These are phyloP conservation scores for Neomorphus geoffroyi DNA, from an alignment of 2,797 vertebrate genomes.

Conservation along the genomic window DNA sequence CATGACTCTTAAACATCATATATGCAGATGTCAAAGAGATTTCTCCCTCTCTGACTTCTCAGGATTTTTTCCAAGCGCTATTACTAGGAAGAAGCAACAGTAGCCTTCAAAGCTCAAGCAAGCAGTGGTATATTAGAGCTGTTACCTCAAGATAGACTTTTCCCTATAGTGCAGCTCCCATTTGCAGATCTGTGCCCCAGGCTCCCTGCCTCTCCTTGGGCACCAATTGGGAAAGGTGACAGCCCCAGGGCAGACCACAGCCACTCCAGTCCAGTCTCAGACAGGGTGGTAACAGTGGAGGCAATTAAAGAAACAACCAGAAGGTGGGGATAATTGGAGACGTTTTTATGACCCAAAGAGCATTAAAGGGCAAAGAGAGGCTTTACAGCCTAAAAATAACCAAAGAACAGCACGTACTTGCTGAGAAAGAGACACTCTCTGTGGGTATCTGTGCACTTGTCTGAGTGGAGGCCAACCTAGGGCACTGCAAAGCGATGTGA, in stretches of 20 bases:
- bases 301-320: neutral
- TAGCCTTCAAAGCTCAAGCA: neutral
- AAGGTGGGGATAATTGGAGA: neutral
- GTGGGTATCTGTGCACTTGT: neutral
- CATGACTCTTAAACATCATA: neutral
- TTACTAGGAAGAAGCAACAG: neutral
- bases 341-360: neutral
- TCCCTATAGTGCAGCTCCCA: fast-evolving
- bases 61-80: neutral
- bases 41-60: neutral
- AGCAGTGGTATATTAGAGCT: fast-evolving
- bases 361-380: neutral
- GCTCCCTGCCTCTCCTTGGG: neutral
- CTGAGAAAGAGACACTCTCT: neutral
- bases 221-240: neutral
- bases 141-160: neutral
- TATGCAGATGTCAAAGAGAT: neutral
- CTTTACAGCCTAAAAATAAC: neutral
- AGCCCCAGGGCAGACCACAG: neutral
- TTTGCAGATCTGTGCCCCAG: no score
- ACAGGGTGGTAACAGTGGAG: neutral
- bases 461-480: fast-evolving
- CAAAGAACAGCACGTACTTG: neutral
- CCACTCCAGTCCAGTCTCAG: fast-evolving
- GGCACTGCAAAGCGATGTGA: fast-evolving